phyloP scores from a whole-genome alignment of 2,113 vertebrate species.

The Cinclus mexicanus region DNA sequence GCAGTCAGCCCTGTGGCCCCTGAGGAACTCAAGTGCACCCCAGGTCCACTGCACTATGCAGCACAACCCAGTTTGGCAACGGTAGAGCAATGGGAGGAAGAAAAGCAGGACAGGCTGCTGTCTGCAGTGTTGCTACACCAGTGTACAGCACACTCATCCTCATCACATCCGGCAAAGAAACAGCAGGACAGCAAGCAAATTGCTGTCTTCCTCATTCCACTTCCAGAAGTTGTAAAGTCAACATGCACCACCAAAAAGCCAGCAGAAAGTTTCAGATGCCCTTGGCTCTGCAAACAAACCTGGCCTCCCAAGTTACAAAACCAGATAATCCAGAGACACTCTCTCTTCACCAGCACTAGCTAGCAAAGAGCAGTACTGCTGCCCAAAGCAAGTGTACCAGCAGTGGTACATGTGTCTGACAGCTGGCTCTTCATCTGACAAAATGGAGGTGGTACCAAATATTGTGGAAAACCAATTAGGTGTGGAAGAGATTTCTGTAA shows the following conservation, averaged over 20 bases:
- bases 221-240: background rate
- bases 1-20: background rate
- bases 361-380: background rate
- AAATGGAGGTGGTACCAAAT: background rate
- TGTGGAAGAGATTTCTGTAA: background rate
- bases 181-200: background rate
- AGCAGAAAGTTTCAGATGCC: background rate
- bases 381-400: background rate
- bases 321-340: background rate
- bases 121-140: accelerated
- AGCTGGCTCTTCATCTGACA: background rate
- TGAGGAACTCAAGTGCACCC: accelerated
- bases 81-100: background rate
- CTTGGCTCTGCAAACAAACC: background rate
- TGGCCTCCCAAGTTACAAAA: background rate
- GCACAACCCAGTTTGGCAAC: background rate
- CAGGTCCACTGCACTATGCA: background rate
- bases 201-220: background rate
- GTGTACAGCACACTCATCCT: background rate
- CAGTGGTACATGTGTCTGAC: background rate
- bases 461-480: background rate
- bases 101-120: background rate
- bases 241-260: background rate
- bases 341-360: background rate
- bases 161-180: accelerated